Evolutionary conservation across 1,140 invertebrate genomes (phyloP).

Genomic region (Drosophila oshimai): DNA sequence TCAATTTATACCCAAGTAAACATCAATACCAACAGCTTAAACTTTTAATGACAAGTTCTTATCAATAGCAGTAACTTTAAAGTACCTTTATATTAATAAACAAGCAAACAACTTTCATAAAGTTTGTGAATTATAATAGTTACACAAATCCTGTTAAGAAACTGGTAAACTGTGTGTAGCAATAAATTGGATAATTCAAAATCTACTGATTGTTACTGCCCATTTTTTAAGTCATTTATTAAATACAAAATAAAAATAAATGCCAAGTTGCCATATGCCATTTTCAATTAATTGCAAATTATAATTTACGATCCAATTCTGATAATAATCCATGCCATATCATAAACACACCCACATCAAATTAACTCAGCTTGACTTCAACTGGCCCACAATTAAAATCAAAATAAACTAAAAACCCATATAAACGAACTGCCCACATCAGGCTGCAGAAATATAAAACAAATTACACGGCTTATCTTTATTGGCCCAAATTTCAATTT

Average conservation of each 20-base stretch:
- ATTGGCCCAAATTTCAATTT: constrained; percentile 71
- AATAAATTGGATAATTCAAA: not conserved
- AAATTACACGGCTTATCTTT: constrained; percentile 68
- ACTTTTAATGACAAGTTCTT: too few relatives aligned
- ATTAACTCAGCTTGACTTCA: constrained; percentile 30
- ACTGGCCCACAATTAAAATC: constrained; percentile 35
- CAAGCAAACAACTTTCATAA: not conserved
- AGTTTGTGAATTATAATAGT: not conserved
- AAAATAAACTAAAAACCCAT: constrained; percentile 9
- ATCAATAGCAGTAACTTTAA: too few relatives aligned
- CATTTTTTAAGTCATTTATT: constrained; percentile 9
- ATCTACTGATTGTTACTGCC: not conserved
- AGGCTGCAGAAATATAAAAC: constrained; percentile 23
- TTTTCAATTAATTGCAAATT: constrained; percentile 35
- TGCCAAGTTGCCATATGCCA: not conserved
- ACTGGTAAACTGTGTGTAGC: not conserved
- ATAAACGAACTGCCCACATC: constrained; percentile 16
- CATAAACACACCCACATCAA: constrained; percentile 59
- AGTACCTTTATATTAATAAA: too few relatives aligned
- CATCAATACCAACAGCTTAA: too few relatives aligned
- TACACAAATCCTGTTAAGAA: not conserved
- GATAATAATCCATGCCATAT: constrained; percentile 34
- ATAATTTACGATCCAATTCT: constrained; percentile 31
- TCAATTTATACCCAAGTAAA: too few relatives aligned
- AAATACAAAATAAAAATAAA: constrained; percentile 14